Evolutionary conservation across 1,140 invertebrate species (phyloP), one percentile per base, ranked within the genome.

Genomic region (Zaprionus inermis): DNA sequence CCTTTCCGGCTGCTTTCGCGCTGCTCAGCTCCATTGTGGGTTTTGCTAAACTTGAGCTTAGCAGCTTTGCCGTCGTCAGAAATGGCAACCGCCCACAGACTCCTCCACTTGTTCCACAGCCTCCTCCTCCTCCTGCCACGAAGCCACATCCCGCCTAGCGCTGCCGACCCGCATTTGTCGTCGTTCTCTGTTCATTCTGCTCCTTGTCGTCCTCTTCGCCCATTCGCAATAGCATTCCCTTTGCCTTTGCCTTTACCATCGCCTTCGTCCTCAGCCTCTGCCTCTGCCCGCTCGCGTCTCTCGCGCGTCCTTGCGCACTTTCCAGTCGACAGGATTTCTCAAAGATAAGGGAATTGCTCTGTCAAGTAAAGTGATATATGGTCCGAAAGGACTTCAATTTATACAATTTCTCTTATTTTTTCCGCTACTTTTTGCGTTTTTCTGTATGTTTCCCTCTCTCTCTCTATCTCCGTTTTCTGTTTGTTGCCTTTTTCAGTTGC

Each of bases 261-360:
- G 28, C 46, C 46, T 0, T 12, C n/a, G 12, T 3, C 24, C 36
- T 0, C 38, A 14, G 22, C 46, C 32, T 41, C 12, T 20, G 14
- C 38, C 34, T 49, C 24, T 41, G 72, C 68, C 73, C 56, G 71
- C 70, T n/a, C 34, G 41, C 56, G 38, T 41, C 38, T 41, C 38
- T 41, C n/a, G 38, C 70, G 74, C 78, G 83, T 86, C 83, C 83
- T 86, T 88, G 83, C 83, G 83, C 80, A 86, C 78, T 91, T 89
- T 91, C 83, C 88, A 91, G 89, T 91, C 89, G 89, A 91, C 90
- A 91, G 89, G 89, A 91, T 91, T 91, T 91, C 90, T 90, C 89
- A 91, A 91, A 91, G 90, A 91, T 91, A 91, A 91, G 90, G 90
- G 90, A 91, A 91, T 91, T 91, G 90, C 90, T 91, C 90, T 91